phyloP scores from a whole-genome alignment of 2,113 vertebrate genomes.

The Labrus mixtus region DNA sequence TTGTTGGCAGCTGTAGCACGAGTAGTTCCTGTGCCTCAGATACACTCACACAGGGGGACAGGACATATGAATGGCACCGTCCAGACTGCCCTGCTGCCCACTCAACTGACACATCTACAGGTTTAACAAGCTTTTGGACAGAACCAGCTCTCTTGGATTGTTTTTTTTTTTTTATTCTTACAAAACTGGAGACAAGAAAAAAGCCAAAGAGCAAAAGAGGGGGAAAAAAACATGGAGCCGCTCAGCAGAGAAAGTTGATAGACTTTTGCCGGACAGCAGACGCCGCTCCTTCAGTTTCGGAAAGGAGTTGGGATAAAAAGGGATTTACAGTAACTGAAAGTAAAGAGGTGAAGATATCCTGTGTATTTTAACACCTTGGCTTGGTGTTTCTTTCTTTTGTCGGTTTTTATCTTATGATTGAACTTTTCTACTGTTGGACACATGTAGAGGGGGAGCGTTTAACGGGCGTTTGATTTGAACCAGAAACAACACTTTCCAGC shows the following conservation, averaged over 20 bases:
- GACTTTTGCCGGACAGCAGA: constrained; percentile 58
- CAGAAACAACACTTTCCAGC: constrained; percentile 58
- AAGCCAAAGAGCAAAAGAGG: constrained; percentile 34
- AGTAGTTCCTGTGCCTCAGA: constrained; percentile 82
- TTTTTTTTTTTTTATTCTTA: not conserved
- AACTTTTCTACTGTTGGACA: constrained; percentile 47
- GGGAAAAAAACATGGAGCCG: constrained; percentile 78
- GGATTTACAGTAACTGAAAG: constrained; percentile 41
- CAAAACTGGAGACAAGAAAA: constrained; percentile 31
- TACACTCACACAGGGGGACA: constrained; percentile 63
- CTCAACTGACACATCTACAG: constrained; percentile 64
- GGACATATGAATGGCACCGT: constrained; percentile 76
- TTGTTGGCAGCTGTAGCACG: constrained; percentile 91
- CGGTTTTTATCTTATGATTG: constrained; percentile 1
- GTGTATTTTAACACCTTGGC: not conserved
- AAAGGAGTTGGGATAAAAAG: constrained; percentile 24
- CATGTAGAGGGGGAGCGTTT: constrained; percentile 45
- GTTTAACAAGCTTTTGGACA: constrained; percentile 19
- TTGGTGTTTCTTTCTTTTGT: constrained; percentile 23
- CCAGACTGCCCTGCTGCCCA: constrained; percentile 56
- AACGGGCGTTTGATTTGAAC: constrained; percentile 46
- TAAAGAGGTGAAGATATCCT: constrained; percentile 10
- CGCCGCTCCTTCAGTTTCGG: constrained; percentile 43
- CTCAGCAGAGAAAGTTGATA: constrained; percentile 74
- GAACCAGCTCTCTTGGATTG: constrained; percentile 23